Evolutionary conservation across 2,113 vertebrate genomes (phyloP).

Genomic region (Vulpes lagopus): DNA sequence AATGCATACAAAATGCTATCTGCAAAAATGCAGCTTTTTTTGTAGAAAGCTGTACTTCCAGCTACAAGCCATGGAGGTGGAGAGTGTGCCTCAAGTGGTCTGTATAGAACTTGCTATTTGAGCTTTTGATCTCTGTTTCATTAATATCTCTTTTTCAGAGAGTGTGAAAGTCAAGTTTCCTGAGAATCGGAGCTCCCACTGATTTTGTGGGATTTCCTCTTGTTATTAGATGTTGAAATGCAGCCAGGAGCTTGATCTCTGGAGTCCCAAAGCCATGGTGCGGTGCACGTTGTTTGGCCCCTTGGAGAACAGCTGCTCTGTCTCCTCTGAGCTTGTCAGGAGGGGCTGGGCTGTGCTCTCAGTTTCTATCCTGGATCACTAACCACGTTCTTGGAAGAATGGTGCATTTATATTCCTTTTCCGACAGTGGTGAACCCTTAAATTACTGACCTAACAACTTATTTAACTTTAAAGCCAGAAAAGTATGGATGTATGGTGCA

Average conservation of each 20-base stretch:
- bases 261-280: neutral
- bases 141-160: conserved; percentile 21
- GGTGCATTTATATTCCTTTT: neutral
- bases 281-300: neutral
- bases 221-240: conserved; percentile 8
- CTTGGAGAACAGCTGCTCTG: neutral
- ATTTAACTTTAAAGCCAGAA: neutral
- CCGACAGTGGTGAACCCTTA: neutral
- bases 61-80: neutral
- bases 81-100: neutral
- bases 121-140: neutral
- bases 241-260: neutral
- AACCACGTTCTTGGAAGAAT: neutral
- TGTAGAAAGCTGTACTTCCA: neutral
- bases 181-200: neutral
- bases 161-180: conserved; percentile 32
- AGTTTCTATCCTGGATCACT: neutral
- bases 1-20: neutral
- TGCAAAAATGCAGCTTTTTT: neutral
- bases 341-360: neutral
- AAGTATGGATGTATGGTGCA: too few species aligned
- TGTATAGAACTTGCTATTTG: neutral
- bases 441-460: neutral
- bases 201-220: conserved; percentile 42
- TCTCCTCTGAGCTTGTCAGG: neutral